A percentile compares a stretch with the other conserved stretches of the same genome.
phyloP scores from a whole-genome alignment of 2,797 vertebrate species.

The Anguilla marmorata region DNA sequence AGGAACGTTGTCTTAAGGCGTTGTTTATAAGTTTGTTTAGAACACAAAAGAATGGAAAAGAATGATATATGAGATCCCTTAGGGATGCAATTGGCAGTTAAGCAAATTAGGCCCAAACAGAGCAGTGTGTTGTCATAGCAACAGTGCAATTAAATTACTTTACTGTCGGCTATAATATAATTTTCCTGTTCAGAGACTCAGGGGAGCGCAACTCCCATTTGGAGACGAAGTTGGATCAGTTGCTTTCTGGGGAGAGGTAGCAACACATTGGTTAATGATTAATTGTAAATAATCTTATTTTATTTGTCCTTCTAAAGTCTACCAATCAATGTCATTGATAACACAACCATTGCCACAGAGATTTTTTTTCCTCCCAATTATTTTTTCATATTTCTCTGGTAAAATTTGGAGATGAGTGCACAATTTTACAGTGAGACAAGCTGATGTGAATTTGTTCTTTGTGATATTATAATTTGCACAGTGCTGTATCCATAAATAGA shows the following conservation, averaged over 20 bases:
- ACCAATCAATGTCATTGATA: neutral
- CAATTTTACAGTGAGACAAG: neutral
- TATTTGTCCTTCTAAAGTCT: neutral
- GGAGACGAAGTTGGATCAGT: conserved; percentile 65
- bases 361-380: neutral
- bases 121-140: conserved; percentile 83
- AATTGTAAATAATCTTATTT: conserved; percentile 25
- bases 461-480: neutral
- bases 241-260: conserved; percentile 47
- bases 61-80: conserved; percentile 61
- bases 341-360: neutral
- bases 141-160: conserved; percentile 86
- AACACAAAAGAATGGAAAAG: conserved; percentile 51
- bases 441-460: neutral
- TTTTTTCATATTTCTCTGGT: neutral
- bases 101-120: conserved; percentile 86
- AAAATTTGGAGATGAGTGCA: neutral
- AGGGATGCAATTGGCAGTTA: conserved; percentile 77
- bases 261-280: conserved; percentile 48
- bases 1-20: conserved; percentile 19
- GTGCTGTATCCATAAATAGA: conserved; percentile 17
- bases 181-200: conserved; percentile 79
- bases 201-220: conserved; percentile 74
- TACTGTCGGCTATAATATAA: conserved; percentile 85
- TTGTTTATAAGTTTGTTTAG: conserved; percentile 48